These are phyloP conservation scores for Dione juno DNA, from an alignment of 2,888 invertebrate genomes.

Conservation along the genomic window DNA sequence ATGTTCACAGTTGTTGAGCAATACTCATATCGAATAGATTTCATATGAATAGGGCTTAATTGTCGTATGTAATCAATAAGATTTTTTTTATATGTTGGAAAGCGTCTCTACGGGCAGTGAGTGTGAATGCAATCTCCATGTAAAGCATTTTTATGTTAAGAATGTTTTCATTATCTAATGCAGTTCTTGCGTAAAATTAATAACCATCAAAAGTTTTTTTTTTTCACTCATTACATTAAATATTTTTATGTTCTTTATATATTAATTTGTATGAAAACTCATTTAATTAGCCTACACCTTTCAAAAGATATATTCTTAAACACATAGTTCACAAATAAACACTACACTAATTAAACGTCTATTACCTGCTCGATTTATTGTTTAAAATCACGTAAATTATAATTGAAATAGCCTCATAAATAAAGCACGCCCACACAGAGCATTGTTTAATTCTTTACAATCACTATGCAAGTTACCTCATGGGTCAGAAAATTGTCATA, in stretches of 20 bases:
- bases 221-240: too few relatives aligned
- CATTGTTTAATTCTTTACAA: constrained; percentile 26
- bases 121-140: not conserved
- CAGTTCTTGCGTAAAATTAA: too few relatives aligned
- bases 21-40: constrained; percentile 48
- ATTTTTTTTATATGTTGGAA: not conserved
- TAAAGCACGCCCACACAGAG: constrained; percentile 43
- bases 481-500: constrained; percentile 2
- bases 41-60: constrained; percentile 36
- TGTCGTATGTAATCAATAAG: not conserved
- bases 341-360: constrained; percentile 31
- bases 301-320: not conserved
- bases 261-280: not conserved
- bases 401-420: constrained; percentile 41
- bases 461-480: constrained; percentile 28
- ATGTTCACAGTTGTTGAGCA: constrained; percentile 59
- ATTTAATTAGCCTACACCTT: not conserved
- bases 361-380: constrained; percentile 34
- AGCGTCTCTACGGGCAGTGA: not conserved
- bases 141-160: too few relatives aligned
- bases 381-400: constrained; percentile 37
- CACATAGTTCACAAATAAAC: not conserved
- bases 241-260: too few relatives aligned
- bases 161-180: too few relatives aligned
- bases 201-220: too few relatives aligned